phyloP scores from a whole-genome alignment of 2,888 invertebrate species.

The Parascotia fuliginaria region DNA sequence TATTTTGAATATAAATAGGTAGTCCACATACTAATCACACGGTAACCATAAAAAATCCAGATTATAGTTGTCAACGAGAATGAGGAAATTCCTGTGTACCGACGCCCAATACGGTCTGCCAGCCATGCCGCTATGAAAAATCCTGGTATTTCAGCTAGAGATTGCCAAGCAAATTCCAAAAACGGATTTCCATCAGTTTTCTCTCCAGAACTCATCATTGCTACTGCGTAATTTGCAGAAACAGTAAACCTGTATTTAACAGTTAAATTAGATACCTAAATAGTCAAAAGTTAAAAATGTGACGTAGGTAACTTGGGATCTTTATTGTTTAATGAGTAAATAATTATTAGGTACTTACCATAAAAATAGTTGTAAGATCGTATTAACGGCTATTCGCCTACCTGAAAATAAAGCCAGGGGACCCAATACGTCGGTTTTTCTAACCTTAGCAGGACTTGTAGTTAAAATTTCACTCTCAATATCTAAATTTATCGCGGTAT shows the following conservation, averaged over 20 bases:
- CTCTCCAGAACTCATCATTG: slow-evolving; percentile 79
- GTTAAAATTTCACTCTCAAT: slow-evolving; percentile 63
- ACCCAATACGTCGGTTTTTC: slow-evolving; percentile 71
- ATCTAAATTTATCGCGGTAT: slow-evolving; percentile 69
- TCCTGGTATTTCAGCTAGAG: slow-evolving; percentile 87
- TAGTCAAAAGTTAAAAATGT: too few relatives aligned
- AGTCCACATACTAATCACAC: slow-evolving; percentile 42
- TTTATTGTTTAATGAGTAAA: too few relatives aligned
- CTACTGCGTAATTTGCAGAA: slow-evolving; percentile 78
- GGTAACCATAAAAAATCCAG: slow-evolving; percentile 52
- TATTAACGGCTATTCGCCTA: slow-evolving; percentile 83
- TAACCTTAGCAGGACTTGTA: slow-evolving; percentile 30
- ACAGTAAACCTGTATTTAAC: slow-evolving; percentile 72
- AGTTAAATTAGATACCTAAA: too few relatives aligned
- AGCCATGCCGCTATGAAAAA: slow-evolving; percentile 84
- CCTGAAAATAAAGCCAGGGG: slow-evolving; percentile 85
- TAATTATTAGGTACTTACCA: slow-evolving; percentile 82
- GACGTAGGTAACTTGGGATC: too few relatives aligned
- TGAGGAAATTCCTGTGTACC: slow-evolving; percentile 54
- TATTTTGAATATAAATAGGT: too few relatives aligned
- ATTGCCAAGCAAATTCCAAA: slow-evolving; percentile 87
- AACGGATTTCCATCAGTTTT: slow-evolving; percentile 88
- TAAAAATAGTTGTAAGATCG: slow-evolving; percentile 79
- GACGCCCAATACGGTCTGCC: slow-evolving; percentile 60
- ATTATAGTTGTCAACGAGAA: slow-evolving; percentile 45